Evolutionary conservation across 2,113 vertebrate genomes (phyloP), one percentile per base, ranked within the genome.

Genomic region (Gallinago paraguaiae): DNA sequence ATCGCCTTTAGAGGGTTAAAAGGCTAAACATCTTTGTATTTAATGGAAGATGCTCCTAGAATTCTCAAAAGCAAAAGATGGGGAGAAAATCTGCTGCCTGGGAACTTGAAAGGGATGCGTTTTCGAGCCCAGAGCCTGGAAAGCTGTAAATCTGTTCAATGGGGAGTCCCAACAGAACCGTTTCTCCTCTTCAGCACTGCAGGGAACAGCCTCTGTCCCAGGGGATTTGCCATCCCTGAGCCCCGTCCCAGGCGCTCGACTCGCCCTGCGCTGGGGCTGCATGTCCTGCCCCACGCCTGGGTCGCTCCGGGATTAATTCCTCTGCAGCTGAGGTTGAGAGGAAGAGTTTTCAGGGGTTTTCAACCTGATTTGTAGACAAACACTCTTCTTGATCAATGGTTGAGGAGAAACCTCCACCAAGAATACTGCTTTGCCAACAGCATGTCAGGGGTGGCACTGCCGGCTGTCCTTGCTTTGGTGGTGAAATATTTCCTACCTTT

Each of bases 31-130:
- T 93, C 92, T 91, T 80, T 31, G 77, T 92, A 11, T 91, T 93
- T 95, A 93, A 85, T 85, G 74, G 92, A 96, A 95, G 91, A 93
- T 95, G 81, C 96, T 94, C 65, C 92, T 54, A 95, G 92, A 96
- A 96, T 92, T 84, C 93, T 95, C 92, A 93, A 94, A 94, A 94
- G 92, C 86, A 63, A 80, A 89, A 95, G 91, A 89, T 50, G 77
- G 95, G 90, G 86, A 63, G 90, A 91, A 89, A 92, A 96, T 96
- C 67, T 89, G 83, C 71, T 93, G 95, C 83, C 81, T 95, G 91
- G 81, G 69, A 96, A 79, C 92, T 94, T 95, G 90, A 96, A 96
- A 95, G 88, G 89, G 67, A 83, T 51, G 91, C 59, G 51, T 67
- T 93, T 94, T 82, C 22, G 71, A 85, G 86, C 39, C 65, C 31